A percentile compares a stretch with the other conserved stretches of the same genome.
Evolutionary conservation across 2,113 vertebrate genomes (phyloP).

Genomic region (Ammospiza nelsoni): DNA sequence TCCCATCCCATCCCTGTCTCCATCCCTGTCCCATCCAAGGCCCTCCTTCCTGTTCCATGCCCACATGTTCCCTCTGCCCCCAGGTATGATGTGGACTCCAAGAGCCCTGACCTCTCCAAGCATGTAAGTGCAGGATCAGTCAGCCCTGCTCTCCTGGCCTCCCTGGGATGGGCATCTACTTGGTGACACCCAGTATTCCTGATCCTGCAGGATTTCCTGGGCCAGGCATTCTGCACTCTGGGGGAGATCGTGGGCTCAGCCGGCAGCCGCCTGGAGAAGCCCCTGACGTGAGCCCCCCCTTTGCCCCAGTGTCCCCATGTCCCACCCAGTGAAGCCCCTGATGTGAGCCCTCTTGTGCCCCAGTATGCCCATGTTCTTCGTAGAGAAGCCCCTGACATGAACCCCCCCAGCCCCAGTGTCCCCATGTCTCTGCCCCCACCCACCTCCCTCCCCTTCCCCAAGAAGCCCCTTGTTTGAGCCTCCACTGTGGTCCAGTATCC

Average conservation of each 20-base stretch:
- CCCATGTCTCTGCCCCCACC: too few species aligned
- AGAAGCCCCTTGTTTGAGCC: neutral
- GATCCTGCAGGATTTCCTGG: conserved; percentile 88
- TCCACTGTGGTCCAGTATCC: neutral
- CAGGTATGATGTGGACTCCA: conserved; percentile 96
- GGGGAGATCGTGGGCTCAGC: conserved; percentile 94
- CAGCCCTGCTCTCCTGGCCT: neutral
- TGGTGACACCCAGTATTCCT: neutral
- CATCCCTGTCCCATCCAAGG: neutral
- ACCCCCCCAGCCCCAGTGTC: neutral
- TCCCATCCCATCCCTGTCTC: neutral
- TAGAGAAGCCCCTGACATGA: neutral
- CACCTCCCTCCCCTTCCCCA: too few species aligned
- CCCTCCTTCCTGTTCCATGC: accelerated
- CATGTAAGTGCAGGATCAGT: conserved; percentile 82
- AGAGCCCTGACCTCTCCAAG: conserved; percentile 94
- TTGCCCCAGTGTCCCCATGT: neutral
- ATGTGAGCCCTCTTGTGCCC: neutral
- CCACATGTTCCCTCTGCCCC: neutral
- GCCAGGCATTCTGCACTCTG: conserved; percentile 93
- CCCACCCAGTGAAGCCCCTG: neutral
- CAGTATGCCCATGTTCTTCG: neutral
- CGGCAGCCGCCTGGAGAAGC: conserved; percentile 92
- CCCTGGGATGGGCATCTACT: neutral
- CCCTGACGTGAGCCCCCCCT: conserved; percentile 82